These are phyloP conservation scores for Lipophrys pholis DNA, from an alignment of 2,113 vertebrate species.

Conservation along the genomic window DNA sequence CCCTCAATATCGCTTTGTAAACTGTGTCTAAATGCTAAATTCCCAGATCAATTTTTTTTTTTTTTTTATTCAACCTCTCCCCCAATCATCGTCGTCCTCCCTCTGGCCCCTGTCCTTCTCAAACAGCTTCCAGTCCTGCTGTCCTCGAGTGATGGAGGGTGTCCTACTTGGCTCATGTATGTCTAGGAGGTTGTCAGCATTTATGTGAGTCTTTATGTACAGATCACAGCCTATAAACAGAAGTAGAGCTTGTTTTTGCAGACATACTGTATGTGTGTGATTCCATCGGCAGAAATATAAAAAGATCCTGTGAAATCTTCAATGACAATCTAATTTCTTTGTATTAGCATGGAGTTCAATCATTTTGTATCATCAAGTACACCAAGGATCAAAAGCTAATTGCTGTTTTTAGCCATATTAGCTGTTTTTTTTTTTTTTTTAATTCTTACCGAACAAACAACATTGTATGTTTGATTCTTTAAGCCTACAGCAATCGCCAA, in stretches of 20 bases:
- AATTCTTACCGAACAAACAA: neutral
- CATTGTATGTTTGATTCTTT: neutral
- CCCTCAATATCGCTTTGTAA: constrained; percentile 83
- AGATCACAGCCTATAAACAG: neutral
- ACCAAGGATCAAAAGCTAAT: neutral
- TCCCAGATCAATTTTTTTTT: constrained; percentile 84
- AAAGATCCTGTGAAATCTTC: neutral
- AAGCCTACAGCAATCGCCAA: neutral
- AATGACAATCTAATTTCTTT: neutral
- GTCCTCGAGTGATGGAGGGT: constrained; percentile 75
- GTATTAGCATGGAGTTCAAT: neutral
- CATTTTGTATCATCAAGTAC: neutral
- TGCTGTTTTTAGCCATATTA: neutral
- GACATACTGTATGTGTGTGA: too few relatives aligned
- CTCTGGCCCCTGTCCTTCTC: constrained; percentile 68
- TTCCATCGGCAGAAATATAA: neutral
- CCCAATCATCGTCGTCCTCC: constrained; percentile 58
- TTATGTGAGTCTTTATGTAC: too few relatives aligned
- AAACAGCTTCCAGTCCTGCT: constrained; percentile 70
- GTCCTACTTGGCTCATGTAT: constrained; percentile 29
- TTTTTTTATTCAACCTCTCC: constrained; percentile 82
- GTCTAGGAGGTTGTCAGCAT: constrained; percentile 13
- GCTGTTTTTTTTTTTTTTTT: neutral
- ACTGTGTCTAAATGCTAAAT: constrained; percentile 89
- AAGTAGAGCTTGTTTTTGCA: neutral